phyloP scores from a whole-genome alignment of 2,797 vertebrate genomes.

The Malurus splendens region DNA sequence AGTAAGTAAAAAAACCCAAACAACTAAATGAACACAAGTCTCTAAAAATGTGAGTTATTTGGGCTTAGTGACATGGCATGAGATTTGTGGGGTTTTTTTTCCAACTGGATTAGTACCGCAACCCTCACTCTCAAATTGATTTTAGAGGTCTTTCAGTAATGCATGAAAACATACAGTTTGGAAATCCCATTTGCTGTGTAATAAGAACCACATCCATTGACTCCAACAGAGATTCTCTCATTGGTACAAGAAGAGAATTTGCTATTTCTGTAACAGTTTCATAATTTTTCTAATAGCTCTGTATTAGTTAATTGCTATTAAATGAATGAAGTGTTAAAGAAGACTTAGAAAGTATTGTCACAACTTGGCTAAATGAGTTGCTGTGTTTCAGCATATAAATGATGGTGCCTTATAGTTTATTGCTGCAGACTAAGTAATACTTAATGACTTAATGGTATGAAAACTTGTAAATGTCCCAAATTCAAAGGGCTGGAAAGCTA shows the following conservation, averaged over 20 bases:
- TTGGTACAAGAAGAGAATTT: background rate
- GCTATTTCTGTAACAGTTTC: background rate
- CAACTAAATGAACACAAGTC: background rate
- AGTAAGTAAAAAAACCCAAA: constrained; percentile 65
- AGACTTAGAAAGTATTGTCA: background rate
- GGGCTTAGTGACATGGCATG: background rate
- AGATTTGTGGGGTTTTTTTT: fast-evolving
- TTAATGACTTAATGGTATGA: background rate
- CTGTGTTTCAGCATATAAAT: background rate
- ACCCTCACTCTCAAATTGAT: background rate
- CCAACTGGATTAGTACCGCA: background rate
- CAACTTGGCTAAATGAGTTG: background rate
- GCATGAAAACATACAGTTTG: background rate
- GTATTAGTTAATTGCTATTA: background rate
- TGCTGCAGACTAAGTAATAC: background rate
- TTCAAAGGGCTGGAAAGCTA: background rate
- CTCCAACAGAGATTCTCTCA: background rate
- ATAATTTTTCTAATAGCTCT: background rate
- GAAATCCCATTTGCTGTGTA: background rate
- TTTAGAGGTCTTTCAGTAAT: background rate
- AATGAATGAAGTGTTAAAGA: background rate
- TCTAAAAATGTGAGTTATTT: background rate
- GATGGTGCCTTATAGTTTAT: background rate
- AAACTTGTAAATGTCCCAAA: constrained; percentile 16
- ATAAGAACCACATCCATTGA: background rate